Evolutionary conservation across 2,797 vertebrate species (phyloP), one percentile per base, ranked within the genome.

Genomic region (Pagetopsis macropterus): DNA sequence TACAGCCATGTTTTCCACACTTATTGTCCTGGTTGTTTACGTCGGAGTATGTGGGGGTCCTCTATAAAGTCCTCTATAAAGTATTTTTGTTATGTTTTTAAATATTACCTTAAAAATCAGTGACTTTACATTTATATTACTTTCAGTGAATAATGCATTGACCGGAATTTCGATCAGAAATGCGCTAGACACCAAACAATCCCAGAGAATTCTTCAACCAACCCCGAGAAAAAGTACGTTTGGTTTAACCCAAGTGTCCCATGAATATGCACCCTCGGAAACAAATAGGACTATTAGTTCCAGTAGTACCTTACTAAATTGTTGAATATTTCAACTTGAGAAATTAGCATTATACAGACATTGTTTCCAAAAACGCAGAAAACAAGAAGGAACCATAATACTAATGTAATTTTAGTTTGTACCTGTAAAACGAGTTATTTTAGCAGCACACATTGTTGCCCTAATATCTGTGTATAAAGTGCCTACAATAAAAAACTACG

Each of bases 201-300:
- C 0, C 7, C 1, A 7, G 6, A 0, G 0, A 19, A 21, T 48
- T 16, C 51, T 23, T 0, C 0, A 0, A 0, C 16, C 48, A 1
- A 61, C 75, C 76, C 81, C 69, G n/a, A 37, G 33, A 9, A 2
- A 19, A 1, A 4, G 5, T 1, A n/a, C 0, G 45, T 78, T 84
- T 91, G 91, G 92, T 90, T 88, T 81, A 59, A 46, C 52, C 87
- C 58, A 19, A 49, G 75, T 83, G 84, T 63, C 69, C 49, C 52
- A 5, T 2, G 1, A 65, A 7, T 82, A 82, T 2, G 9, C 6
- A 8, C 45, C 82, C 16, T 15, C 4, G 11, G 60, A 90, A 92
- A 91, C 91, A 81, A 56, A 8, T 8, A 9, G 54, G 1, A 5
- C 0, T 0, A 0, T 19, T 23, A 0, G 63, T 95, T 78, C 82